Conservation (phyloP, 2,113 vertebrate species). For the Catagonus wagneri region DNA sequence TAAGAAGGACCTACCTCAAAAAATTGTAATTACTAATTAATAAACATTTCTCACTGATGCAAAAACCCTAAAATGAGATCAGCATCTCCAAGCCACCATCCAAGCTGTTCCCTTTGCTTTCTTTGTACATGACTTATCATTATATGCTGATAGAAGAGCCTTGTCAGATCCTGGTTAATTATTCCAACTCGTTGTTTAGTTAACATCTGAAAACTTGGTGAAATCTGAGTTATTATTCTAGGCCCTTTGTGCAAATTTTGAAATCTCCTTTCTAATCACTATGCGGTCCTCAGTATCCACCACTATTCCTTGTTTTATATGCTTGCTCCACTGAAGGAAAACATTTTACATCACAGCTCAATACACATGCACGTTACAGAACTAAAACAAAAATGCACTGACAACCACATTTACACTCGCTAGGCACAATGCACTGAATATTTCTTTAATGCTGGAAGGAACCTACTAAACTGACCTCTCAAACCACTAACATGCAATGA, state of each 20-base stretch:
- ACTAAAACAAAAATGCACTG: neutral
- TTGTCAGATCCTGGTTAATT: neutral
- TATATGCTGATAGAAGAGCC: neutral
- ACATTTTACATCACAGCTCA: neutral
- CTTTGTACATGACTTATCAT: neutral
- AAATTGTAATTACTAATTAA: constrained; percentile 1
- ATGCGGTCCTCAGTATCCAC: neutral
- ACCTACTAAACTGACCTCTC: neutral
- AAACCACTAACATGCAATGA: neutral
- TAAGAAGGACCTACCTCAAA: neutral
- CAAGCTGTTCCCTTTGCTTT: neutral
- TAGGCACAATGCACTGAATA: neutral
- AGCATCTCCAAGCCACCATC: neutral
- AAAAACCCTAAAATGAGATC: neutral
- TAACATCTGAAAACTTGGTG: neutral
- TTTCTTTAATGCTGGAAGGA: neutral
- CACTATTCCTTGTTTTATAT: neutral
- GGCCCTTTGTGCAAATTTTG: neutral
- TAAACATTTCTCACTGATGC: neutral
- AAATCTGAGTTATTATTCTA: constrained; percentile 3
- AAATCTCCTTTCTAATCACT: neutral
- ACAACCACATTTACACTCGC: neutral
- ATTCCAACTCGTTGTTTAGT: neutral
- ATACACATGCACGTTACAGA: neutral
- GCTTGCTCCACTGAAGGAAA: neutral